Percentiles rank a stretch among this genome's conserved stretches.
Conservation (phyloP, 2,113 vertebrate genomes). For the Tichodroma muraria region DNA sequence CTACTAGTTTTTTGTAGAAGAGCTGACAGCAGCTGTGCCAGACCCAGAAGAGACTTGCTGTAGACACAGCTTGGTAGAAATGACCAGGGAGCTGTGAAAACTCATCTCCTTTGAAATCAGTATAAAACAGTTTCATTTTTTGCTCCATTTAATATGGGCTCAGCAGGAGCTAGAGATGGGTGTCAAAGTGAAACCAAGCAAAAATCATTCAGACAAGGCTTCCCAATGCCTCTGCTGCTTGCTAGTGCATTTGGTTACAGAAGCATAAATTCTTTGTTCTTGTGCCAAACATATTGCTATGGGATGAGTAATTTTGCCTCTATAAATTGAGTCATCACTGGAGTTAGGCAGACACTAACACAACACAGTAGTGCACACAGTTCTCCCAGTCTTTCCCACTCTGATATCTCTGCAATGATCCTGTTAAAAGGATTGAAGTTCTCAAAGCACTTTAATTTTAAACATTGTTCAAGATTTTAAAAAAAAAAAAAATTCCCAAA, state of each 20-base stretch:
- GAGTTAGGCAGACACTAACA: background rate
- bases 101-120: background rate
- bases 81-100: background rate
- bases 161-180: background rate
- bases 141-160: slow-evolving; percentile 12
- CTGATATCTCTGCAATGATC: background rate
- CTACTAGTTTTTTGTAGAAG: background rate
- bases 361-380: background rate
- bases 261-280: background rate
- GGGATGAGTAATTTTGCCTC: background rate
- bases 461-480: background rate
- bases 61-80: background rate
- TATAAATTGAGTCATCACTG: background rate
- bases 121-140: background rate
- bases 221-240: background rate
- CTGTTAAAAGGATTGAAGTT: background rate
- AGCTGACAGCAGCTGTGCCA: background rate
- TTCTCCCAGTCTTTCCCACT: background rate
- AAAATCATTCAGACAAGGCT: background rate
- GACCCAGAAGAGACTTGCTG: background rate
- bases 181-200: slow-evolving; percentile 4
- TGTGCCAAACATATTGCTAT: background rate
- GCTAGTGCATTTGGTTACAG: background rate
- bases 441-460: background rate
- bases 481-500: background rate